A percentile compares a stretch with the other conserved stretches of the same genome.
Evolutionary conservation across 2,113 vertebrate genomes (phyloP).

Genomic region (Scortum barcoo): DNA sequence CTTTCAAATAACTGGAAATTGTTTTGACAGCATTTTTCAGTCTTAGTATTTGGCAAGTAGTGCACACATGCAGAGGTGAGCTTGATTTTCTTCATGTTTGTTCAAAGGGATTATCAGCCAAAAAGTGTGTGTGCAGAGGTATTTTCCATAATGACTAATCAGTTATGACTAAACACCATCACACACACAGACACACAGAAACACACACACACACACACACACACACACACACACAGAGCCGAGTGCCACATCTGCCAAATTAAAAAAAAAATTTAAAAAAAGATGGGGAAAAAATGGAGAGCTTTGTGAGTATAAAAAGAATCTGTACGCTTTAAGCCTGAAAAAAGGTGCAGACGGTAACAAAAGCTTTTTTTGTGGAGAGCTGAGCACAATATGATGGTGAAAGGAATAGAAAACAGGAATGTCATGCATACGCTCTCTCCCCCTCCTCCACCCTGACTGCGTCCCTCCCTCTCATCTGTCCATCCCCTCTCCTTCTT

Average conservation of each 20-base stretch:
- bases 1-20: not conserved
- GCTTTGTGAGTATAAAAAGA: slow-evolving; percentile 34
- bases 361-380: slow-evolving; percentile 69
- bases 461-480: slow-evolving; percentile 58
- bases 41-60: not conserved
- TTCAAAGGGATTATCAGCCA: slow-evolving; percentile 4
- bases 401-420: slow-evolving; percentile 71
- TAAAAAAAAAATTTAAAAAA: slow-evolving; percentile 29
- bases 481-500: slow-evolving; percentile 70
- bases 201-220: not conserved
- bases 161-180: slow-evolving; percentile 5
- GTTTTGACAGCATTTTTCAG: not conserved
- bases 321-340: slow-evolving; percentile 6
- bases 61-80: not conserved
- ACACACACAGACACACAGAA: not conserved
- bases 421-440: slow-evolving; percentile 63
- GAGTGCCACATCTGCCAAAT: slow-evolving; percentile 37
- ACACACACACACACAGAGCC: not conserved
- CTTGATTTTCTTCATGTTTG: not conserved
- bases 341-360: slow-evolving; percentile 57
- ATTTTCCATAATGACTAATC: slow-evolving; percentile 5
- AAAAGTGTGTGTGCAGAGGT: not conserved
- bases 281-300: not conserved
- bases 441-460: slow-evolving; percentile 35
- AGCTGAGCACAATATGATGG: slow-evolving; percentile 51